Evolutionary conservation across 2,113 vertebrate species (phyloP).

Genomic region (Tragelaphus buxtoni): DNA sequence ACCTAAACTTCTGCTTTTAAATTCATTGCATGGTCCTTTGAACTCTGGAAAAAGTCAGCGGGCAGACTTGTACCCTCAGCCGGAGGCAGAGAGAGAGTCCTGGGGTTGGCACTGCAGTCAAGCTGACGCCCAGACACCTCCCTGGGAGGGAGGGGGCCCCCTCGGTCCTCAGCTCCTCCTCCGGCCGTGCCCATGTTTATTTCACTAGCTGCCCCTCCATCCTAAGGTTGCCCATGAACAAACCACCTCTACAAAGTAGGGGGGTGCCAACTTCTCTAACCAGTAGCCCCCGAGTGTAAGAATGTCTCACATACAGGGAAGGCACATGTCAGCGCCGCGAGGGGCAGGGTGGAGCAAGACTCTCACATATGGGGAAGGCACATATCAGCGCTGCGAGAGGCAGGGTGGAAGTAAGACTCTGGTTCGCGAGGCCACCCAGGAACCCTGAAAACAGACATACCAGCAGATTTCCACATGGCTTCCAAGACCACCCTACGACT

Average conservation of each 20-base stretch:
- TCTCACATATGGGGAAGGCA: background rate
- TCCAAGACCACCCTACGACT: background rate
- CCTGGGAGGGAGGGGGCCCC: background rate
- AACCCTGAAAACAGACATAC: background rate
- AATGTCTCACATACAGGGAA: background rate
- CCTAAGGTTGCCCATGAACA: background rate
- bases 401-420: background rate
- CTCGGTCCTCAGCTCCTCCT: background rate
- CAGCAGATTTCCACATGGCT: background rate
- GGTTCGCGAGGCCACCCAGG: background rate
- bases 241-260: background rate
- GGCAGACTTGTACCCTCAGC: background rate
- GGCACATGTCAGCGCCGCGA: no score
- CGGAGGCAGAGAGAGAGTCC: background rate
- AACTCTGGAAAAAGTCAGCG: background rate
- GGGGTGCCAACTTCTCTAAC: background rate
- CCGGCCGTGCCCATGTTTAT: fast-evolving
- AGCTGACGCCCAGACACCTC: background rate
- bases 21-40: background rate
- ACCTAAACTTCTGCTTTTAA: background rate
- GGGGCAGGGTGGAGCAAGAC: background rate
- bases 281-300: background rate
- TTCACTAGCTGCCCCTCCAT: background rate
- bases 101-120: background rate
- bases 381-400: no score